Conservation (phyloP, 2,797 vertebrate species). For the Acropternis orthonyx region DNA sequence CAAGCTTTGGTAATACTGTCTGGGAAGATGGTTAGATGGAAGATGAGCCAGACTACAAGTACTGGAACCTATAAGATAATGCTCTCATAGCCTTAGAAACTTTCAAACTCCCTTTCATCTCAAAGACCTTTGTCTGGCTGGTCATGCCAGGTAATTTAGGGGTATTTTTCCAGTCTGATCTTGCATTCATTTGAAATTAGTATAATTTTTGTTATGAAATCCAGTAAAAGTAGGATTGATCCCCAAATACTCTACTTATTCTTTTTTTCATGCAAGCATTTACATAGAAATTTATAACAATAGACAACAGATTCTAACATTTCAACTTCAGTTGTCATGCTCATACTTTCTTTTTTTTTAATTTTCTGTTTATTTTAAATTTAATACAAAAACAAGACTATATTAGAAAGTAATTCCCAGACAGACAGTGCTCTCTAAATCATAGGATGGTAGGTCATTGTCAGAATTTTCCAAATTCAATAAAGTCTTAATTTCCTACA, state of each 20-base stretch:
- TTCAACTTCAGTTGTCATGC: neutral
- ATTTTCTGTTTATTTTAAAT: neutral
- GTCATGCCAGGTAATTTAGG: neutral
- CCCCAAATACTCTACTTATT: neutral
- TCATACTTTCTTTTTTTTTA: neutral
- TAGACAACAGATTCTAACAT: neutral
- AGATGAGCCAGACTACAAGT: neutral
- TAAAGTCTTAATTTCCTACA: neutral
- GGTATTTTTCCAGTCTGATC: neutral
- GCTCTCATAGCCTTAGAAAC: neutral
- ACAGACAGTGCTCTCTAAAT: neutral
- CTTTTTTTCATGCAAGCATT: neutral
- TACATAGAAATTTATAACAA: constrained; percentile 2
- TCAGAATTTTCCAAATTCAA: neutral
- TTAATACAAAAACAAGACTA: neutral
- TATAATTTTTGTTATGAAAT: neutral
- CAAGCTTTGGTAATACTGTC: neutral
- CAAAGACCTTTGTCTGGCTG: neutral
- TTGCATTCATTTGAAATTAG: neutral
- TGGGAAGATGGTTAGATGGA: neutral
- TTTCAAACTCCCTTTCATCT: neutral
- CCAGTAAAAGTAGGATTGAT: neutral
- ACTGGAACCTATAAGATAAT: neutral
- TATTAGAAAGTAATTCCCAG: neutral
- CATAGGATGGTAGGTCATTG: neutral